These are phyloP conservation scores for Sceloporus tristichus DNA, from an alignment of 2,113 vertebrate genomes.

Conservation along the genomic window DNA sequence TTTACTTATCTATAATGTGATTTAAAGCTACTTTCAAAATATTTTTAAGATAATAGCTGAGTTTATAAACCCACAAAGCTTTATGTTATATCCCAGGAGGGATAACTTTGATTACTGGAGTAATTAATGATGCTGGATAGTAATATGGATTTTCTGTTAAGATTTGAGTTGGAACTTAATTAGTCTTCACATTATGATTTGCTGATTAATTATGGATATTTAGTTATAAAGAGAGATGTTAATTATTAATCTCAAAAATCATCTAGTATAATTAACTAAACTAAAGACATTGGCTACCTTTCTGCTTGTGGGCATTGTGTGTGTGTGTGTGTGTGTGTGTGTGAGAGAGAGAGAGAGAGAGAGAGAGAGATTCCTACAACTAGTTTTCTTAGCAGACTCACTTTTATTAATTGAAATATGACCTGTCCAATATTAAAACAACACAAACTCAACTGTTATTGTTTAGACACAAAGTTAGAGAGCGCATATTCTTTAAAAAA, in stretches of 20 bases:
- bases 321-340: background rate
- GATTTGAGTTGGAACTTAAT: slow-evolving; percentile 97
- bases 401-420: slow-evolving; percentile 1
- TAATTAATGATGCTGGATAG: slow-evolving; percentile 95
- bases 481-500: slow-evolving; percentile 17
- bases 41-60: slow-evolving; percentile 68
- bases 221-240: slow-evolving; percentile 95
- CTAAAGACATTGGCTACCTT: slow-evolving; percentile 78
- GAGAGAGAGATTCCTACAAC: background rate
- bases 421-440: slow-evolving; percentile 4
- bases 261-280: slow-evolving; percentile 92
- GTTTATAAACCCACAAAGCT: slow-evolving; percentile 88
- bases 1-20: slow-evolving; percentile 62
- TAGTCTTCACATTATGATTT: slow-evolving; percentile 95
- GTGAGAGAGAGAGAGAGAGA: no score
- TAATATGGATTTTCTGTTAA: slow-evolving; percentile 94
- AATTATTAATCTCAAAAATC: slow-evolving; percentile 99
- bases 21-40: slow-evolving; percentile 70
- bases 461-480: slow-evolving; percentile 1
- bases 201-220: slow-evolving; percentile 99
- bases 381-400: slow-evolving; percentile 17
- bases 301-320: slow-evolving; percentile 69
- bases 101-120: slow-evolving; percentile 93
- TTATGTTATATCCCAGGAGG: slow-evolving; percentile 87
- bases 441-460: background rate